Evolutionary conservation across 2,113 vertebrate species (phyloP), one percentile per base, ranked within the genome.

Genomic region (Damaliscus lunatus): DNA sequence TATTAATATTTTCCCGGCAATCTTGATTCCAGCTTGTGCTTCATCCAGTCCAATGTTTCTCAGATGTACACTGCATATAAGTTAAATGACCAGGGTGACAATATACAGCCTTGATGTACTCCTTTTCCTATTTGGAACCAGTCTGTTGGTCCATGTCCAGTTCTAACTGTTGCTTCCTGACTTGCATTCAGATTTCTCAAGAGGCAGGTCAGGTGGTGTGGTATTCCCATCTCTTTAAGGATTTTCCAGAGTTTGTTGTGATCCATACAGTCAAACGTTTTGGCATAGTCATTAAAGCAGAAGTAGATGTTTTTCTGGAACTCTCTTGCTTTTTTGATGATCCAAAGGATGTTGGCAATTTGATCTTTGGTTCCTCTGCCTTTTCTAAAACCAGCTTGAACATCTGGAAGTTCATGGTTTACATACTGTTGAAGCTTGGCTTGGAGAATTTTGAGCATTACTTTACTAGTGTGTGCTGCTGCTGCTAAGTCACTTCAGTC

Each of bases 1-100:
- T n/a, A 67, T n/a, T 67, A 1, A 67, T 67, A n/a, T 67, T 67
- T 67, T n/a, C 62, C 3, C 0, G 0, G 33, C 15, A 67, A n/a
- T 67, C 33, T n/a, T 67, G 16, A 9, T n/a, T 67, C 33, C 33
- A 19, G 33, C 62, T 67, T 67, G 62, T 67, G 62, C 62, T 67
- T 67, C 16, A 5, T 67, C 33, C 33, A 67, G 16, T 17, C 33
- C 62, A 67, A 17, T 2, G 3, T 67, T 67, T 67, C 33, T 67
- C 62, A 67, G 62, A n/a, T n/a, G 16, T n/a, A n/a, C 62, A 9
- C 33, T n/a, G 33, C 33, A 67, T 67, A n/a, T 67, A 67, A 67
- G 62, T 67, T 19, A 17, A 67, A 67, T 67, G 7, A n/a, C 15
- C 62, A n/a, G 62, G 62, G 7, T 67, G 62, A n/a, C 33, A n/a